Evolutionary conservation across 2,113 vertebrate genomes (phyloP).

Genomic region (Paramormyrops kingsleyae): DNA sequence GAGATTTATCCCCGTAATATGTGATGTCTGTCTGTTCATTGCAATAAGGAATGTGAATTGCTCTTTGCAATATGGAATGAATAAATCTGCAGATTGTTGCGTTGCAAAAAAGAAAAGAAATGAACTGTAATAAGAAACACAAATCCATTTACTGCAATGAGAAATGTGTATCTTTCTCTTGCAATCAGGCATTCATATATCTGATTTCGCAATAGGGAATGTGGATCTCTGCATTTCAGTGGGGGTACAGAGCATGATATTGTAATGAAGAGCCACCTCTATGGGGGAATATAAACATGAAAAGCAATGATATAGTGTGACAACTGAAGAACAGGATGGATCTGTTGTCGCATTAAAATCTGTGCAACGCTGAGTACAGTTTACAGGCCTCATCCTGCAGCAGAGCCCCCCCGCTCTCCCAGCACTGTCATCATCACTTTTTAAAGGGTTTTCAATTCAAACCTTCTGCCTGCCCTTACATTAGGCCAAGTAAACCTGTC

Average conservation of each 20-base stretch:
- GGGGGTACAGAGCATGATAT: background rate
- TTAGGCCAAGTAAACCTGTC: constrained; percentile 25
- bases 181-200: background rate
- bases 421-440: constrained; percentile 17
- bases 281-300: constrained; percentile 41
- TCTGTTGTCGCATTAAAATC: constrained; percentile 39
- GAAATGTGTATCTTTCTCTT: background rate
- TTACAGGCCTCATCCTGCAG: background rate
- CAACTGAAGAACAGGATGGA: constrained; percentile 1
- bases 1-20: background rate
- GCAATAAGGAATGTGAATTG: background rate
- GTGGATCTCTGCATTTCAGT: background rate
- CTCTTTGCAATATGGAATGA: background rate
- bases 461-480: constrained; percentile 22
- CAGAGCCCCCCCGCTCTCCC: background rate
- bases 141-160: background rate
- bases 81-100: background rate
- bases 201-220: background rate
- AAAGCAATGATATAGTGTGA: constrained; percentile 31
- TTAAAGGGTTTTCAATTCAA: constrained; percentile 22
- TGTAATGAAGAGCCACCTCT: background rate
- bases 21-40: background rate
- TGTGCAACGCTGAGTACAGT: background rate
- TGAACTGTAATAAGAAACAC: background rate
- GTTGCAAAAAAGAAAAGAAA: background rate